phyloP scores from a whole-genome alignment of 2,113 vertebrate genomes.

The Forbesichthys agassizii region DNA sequence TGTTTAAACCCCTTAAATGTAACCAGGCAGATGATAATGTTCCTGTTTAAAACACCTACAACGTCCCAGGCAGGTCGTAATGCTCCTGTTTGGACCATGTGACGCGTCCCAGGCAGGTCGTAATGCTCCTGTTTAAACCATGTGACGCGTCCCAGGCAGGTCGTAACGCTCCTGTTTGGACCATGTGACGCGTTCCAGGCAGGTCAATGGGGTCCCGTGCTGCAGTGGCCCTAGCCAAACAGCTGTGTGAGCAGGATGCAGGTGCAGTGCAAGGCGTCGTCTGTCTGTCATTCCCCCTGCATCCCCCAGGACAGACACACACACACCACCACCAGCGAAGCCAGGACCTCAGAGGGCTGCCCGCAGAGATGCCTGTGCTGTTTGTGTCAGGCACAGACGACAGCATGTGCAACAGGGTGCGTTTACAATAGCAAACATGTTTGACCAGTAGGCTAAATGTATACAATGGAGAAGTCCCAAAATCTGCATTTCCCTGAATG shows the following conservation, averaged over 20 bases:
- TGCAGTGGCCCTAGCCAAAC: constrained; percentile 78
- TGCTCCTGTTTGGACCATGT: too few species aligned
- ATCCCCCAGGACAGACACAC: constrained; percentile 83
- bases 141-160: too few species aligned
- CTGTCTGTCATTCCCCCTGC: constrained; percentile 90
- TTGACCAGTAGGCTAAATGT: background rate
- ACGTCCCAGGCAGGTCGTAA: too few species aligned
- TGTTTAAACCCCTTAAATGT: too few species aligned
- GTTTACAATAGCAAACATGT: background rate
- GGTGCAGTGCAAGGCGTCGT: constrained; percentile 81
- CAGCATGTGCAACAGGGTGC: constrained; percentile 90
- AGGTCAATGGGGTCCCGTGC: constrained; percentile 92
- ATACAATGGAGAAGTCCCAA: too few species aligned
- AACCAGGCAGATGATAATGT: too few species aligned
- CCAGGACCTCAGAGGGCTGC: constrained; percentile 81
- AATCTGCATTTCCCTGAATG: too few species aligned
- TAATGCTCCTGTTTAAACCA: too few species aligned
- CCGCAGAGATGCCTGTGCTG: constrained; percentile 76
- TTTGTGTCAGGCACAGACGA: constrained; percentile 91
- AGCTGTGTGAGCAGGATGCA: constrained; percentile 61
- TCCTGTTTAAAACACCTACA: too few species aligned
- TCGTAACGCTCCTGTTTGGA: too few species aligned
- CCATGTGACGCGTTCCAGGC: constrained; percentile 65
- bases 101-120: too few species aligned
- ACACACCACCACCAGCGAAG: constrained; percentile 78